Conservation (phyloP, 1,140 invertebrate genomes). For the Campodea augens region DNA sequence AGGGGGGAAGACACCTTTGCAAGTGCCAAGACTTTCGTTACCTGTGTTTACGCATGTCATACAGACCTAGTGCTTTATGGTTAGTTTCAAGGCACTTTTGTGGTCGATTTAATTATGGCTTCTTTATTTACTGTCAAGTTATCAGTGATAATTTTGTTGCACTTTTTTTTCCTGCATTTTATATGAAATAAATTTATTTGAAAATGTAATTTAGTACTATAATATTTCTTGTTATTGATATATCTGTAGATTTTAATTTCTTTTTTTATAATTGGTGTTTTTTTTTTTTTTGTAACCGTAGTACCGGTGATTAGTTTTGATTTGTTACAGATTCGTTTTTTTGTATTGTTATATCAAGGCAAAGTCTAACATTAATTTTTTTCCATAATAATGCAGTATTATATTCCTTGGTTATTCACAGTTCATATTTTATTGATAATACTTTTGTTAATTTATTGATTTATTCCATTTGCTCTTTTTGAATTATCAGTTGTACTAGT, state of each 20-base stretch:
- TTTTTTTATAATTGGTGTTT: neutral
- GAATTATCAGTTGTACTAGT: too few species aligned
- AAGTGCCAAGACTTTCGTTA: slow-evolving; percentile 6
- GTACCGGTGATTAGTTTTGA: too few species aligned
- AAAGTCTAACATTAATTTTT: too few species aligned
- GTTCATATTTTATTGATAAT: too few species aligned
- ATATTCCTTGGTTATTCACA: too few species aligned
- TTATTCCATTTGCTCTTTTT: too few species aligned
- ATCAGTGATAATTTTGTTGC: neutral
- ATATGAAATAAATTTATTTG: neutral
- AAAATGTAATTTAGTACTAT: neutral
- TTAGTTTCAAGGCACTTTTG: neutral
- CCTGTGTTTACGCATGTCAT: neutral
- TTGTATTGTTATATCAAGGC: too few species aligned
- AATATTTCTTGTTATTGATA: neutral
- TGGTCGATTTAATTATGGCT: neutral
- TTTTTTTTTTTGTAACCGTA: neutral
- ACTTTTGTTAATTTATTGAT: too few species aligned
- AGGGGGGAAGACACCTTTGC: neutral
- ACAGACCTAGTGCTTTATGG: neutral
- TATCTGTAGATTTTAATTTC: neutral
- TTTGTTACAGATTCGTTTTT: too few species aligned
- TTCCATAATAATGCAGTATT: too few species aligned
- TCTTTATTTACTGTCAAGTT: neutral
- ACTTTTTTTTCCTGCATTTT: neutral